Evolutionary conservation across 2,113 vertebrate species (phyloP).

Genomic region (Muntiacus muntjak): DNA sequence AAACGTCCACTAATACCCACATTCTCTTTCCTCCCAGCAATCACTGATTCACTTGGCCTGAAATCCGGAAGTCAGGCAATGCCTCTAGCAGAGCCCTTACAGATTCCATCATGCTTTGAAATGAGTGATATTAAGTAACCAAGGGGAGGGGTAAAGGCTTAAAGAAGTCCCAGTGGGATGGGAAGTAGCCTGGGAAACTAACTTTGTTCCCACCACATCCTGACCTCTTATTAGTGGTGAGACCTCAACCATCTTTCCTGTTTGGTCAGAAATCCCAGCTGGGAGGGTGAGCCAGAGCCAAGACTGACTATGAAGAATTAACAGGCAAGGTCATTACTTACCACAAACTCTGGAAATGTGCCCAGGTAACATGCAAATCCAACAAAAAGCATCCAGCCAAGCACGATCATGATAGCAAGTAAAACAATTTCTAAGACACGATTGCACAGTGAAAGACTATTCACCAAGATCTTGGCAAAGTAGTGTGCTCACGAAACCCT

Average conservation of each 20-base stretch:
- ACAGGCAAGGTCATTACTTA: background rate
- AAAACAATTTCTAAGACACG: conserved; percentile 36
- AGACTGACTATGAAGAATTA: background rate
- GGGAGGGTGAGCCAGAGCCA: background rate
- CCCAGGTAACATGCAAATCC: conserved; percentile 68
- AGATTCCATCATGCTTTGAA: background rate
- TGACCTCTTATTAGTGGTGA: conserved; percentile 1
- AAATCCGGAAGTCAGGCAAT: background rate
- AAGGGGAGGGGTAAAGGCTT: background rate
- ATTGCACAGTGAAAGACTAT: background rate
- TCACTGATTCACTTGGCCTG: background rate
- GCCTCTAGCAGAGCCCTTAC: background rate
- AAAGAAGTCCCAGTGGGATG: background rate
- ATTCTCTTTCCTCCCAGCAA: background rate
- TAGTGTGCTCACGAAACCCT: conserved; percentile 37
- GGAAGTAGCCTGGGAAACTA: background rate
- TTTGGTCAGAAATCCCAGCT: background rate
- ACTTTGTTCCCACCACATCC: background rate
- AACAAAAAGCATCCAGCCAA: conserved; percentile 73
- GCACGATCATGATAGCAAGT: conserved; percentile 58
- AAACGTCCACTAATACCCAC: background rate
- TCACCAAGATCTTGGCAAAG: conserved; percentile 44
- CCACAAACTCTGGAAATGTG: conserved; percentile 59
- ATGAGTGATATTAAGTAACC: background rate
- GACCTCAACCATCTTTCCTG: background rate